Evolutionary conservation across 2,888 invertebrate genomes (phyloP).

Genomic region (Morpho achilles): DNA sequence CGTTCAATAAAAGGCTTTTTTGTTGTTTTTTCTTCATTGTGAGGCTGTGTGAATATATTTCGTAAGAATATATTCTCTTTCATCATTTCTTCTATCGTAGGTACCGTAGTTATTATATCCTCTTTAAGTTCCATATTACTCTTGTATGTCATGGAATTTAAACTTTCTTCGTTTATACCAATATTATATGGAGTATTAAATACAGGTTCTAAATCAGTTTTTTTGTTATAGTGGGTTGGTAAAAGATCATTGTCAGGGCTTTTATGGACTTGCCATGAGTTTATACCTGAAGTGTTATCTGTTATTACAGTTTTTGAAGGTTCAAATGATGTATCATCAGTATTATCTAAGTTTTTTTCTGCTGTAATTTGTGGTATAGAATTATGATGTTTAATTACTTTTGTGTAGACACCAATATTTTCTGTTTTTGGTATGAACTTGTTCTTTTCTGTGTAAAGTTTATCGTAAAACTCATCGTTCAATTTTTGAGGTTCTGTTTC

Average conservation of each 20-base stretch:
- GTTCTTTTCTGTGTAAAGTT: background rate
- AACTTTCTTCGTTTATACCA: conserved; percentile 32
- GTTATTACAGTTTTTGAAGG: conserved; percentile 35
- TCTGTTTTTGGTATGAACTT: background rate
- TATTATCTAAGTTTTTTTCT: conserved; percentile 53
- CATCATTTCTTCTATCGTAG: conserved; percentile 42
- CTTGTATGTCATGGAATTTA: conserved; percentile 28
- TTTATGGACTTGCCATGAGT: conserved; percentile 7
- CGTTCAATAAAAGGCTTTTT: conserved; percentile 29
- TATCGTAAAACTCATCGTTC: conserved; percentile 2
- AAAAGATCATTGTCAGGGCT: conserved; percentile 12
- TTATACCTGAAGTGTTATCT: conserved; percentile 16
- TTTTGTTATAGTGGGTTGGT: background rate
- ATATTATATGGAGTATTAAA: conserved; percentile 10
- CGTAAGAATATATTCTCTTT: conserved; percentile 61
- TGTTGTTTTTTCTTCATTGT: conserved; percentile 30
- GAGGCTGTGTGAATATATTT: conserved; percentile 44
- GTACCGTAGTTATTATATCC: conserved; percentile 30
- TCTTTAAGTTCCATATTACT: conserved; percentile 19
- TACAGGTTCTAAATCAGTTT: conserved; percentile 2
- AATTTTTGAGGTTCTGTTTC: background rate
- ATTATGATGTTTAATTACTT: conserved; percentile 47
- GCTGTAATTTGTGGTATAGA: conserved; percentile 49
- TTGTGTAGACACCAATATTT: conserved; percentile 29
- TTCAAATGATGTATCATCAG: conserved; percentile 47